Evolutionary conservation across 2,113 vertebrate genomes (phyloP).

Genomic region (Oreotrochilus melanogaster): DNA sequence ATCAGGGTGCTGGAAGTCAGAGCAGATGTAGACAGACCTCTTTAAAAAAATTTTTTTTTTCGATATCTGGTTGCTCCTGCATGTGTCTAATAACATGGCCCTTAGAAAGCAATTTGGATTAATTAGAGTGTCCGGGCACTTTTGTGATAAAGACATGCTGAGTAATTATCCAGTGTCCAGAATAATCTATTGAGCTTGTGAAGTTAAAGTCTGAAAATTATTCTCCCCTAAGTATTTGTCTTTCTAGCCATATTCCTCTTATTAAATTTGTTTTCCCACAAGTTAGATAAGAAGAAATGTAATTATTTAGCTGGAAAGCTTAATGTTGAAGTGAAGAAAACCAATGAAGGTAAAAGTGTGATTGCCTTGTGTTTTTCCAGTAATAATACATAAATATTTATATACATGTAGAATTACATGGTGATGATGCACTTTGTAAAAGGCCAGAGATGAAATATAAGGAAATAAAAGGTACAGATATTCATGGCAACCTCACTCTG

Average conservation of each 20-base stretch:
- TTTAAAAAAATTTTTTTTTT: background rate
- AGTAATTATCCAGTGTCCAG: constrained; percentile 68
- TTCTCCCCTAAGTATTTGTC: constrained; percentile 66
- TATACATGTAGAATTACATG: background rate
- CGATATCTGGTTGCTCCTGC: constrained; percentile 14
- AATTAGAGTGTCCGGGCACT: constrained; percentile 68
- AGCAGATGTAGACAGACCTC: background rate
- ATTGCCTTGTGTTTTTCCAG: constrained; percentile 37
- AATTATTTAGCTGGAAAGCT: constrained; percentile 63
- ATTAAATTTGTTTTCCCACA: constrained; percentile 68
- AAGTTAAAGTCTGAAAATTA: constrained; percentile 69
- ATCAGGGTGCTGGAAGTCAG: background rate
- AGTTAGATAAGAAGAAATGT: constrained; percentile 64
- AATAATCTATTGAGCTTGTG: constrained; percentile 51
- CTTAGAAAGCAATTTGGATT: constrained; percentile 72
- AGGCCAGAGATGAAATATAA: constrained; percentile 52
- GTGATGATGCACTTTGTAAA: constrained; percentile 16
- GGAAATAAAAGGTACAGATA: constrained; percentile 28
- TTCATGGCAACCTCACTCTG: background rate
- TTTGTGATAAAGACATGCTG: constrained; percentile 48
- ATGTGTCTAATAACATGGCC: constrained; percentile 49
- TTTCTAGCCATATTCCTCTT: constrained; percentile 64
- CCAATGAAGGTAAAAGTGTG: constrained; percentile 31
- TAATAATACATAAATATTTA: constrained; percentile 59
- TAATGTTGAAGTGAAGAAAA: constrained; percentile 49